Percentiles rank a stretch among this genome's conserved stretches.
Evolutionary conservation across 2,888 invertebrate genomes (phyloP).

Genomic region (Kuschelorhynchus macadamiae): DNA sequence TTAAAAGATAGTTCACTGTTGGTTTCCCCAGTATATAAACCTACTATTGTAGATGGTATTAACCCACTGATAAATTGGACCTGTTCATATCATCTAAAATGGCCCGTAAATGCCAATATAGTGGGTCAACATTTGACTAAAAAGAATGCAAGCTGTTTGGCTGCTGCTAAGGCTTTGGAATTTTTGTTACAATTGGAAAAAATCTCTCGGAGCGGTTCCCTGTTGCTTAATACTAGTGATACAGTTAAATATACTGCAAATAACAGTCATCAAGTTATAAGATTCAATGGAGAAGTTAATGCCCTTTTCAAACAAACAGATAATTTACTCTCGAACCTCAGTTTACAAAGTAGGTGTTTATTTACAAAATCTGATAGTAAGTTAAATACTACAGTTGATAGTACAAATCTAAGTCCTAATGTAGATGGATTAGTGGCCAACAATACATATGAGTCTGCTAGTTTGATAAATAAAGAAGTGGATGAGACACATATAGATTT

Average conservation of each 20-base stretch:
- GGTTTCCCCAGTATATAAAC: conserved; percentile 66
- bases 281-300: background rate
- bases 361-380: conserved; percentile 8
- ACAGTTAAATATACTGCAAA: conserved; percentile 19
- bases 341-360: background rate
- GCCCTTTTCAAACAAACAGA: no score
- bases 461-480: no score
- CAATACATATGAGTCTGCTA: background rate
- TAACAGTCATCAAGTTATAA: background rate
- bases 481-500: background rate
- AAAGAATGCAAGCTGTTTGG: conserved; percentile 71
- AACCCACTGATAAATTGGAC: conserved; percentile 70
- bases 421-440: background rate
- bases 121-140: conserved; percentile 71
- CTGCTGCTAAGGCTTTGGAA: conserved; percentile 71
- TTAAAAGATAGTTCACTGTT: conserved; percentile 62
- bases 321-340: background rate
- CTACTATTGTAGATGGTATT: conserved; percentile 55
- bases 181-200: conserved; percentile 71
- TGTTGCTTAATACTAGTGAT: conserved; percentile 63
- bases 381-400: background rate
- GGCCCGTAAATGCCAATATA: conserved; percentile 74
- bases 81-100: conserved; percentile 71
- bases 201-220: conserved; percentile 70
- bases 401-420: background rate